Conservation (phyloP, 2,888 invertebrate genomes). For the Ophioninae sp. region DNA sequence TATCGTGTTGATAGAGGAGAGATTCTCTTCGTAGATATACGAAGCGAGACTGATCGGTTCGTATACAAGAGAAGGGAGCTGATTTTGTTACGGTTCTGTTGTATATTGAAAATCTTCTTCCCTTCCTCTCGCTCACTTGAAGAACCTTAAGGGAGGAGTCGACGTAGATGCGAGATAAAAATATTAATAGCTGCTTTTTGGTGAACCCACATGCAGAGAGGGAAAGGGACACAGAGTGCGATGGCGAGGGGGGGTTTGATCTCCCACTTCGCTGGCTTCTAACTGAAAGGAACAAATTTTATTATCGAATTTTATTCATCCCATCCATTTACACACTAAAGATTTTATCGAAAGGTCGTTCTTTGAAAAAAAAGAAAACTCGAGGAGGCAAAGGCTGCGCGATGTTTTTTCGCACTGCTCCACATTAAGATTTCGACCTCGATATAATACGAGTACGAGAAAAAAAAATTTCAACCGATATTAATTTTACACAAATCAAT, state of each 20-base stretch:
- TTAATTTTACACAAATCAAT: background rate
- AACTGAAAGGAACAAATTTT: constrained; percentile 80
- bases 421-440: background rate
- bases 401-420: background rate
- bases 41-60: constrained; percentile 59
- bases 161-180: constrained; percentile 78
- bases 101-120: constrained; percentile 71
- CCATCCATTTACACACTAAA: constrained; percentile 37
- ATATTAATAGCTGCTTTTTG: constrained; percentile 80
- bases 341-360: constrained; percentile 40
- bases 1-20: constrained; percentile 51
- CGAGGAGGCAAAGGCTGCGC: background rate
- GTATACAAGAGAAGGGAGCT: constrained; percentile 48
- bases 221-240: constrained; percentile 50
- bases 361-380: constrained; percentile 28
- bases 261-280: constrained; percentile 64
- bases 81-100: constrained; percentile 67
- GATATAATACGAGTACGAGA: background rate
- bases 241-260: constrained; percentile 35
- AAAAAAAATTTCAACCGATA: background rate
- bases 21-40: constrained; percentile 34
- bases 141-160: constrained; percentile 60
- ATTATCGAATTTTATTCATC: constrained; percentile 78
- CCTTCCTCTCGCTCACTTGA: constrained; percentile 44
- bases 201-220: constrained; percentile 69